Base-by-base conservation (phyloP, 2,888 invertebrate genomes). In the Nomada goodeniana region DNA sequence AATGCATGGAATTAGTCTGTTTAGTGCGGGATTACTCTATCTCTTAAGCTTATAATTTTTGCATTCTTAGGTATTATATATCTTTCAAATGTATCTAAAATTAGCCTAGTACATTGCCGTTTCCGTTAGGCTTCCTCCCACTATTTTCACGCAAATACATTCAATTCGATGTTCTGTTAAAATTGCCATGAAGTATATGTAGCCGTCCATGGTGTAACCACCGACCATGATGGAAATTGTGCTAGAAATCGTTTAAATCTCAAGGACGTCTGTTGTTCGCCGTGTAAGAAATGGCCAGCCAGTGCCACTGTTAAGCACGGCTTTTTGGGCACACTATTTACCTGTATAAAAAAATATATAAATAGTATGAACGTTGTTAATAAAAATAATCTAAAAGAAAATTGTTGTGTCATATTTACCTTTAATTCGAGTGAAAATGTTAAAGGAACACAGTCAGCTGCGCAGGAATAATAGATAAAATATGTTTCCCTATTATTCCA, bases 391-490 rank as follows among this genome's bases (percentile, higher is more conserved):
- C 13, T 42, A 57, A 65, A 26, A 11, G n/a, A 52, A 23, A 55
- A 23, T 50, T 0, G 1, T 59, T 20, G 55, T n/a, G 10, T 42
- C 47, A n/a, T n/a, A 94, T 94, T 93, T 93, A 96, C 96, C 93
- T 95, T 94, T 76, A 96, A 94, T 90, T 96, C 95, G 72, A 96
- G 90, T 90, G 95, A 95, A 92, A 96, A 95, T 89, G 94, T 92
- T 92, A 95, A 95, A 57, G 95, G 95, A 76, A 94, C 94, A 59
- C 95, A 95, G 85, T 95, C 94, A 67, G 95, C 94, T 26, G 95
- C 96, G 91, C 95, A 95, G n/a, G 96, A 95, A 91, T 96, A 96
- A 92, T 96, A 96, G 80, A 96, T 94, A 91, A 96, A 96, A 92
- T 96, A 96, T 1, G 96, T 96, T 76, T 96, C 94, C 73, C 96